Evolutionary conservation across 2,797 vertebrate genomes (phyloP).

Genomic region (Botia almorhae): DNA sequence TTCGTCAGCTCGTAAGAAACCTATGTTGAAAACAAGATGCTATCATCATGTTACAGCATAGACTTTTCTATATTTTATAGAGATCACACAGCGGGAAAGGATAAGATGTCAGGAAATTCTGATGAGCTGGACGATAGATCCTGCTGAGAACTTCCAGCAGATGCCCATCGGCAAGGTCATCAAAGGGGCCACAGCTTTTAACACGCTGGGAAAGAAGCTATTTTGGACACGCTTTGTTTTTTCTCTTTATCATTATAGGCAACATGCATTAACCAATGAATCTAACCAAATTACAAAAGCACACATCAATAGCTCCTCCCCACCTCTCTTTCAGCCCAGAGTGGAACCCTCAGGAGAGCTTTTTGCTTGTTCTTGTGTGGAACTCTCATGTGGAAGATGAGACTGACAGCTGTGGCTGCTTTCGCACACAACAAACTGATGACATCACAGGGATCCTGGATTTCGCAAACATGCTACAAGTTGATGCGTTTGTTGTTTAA

Average conservation of each 20-base stretch:
- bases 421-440: slow-evolving; percentile 3
- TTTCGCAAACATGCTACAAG: slow-evolving; percentile 1
- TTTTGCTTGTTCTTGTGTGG: slow-evolving; percentile 25
- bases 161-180: slow-evolving; percentile 8
- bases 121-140: not conserved
- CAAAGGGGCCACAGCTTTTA: not conserved
- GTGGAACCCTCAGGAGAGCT: slow-evolving; percentile 40
- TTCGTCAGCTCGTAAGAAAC: slow-evolving; percentile 10
- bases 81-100: not conserved
- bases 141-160: slow-evolving; percentile 26
- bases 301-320: slow-evolving; percentile 18
- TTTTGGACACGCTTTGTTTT: slow-evolving; percentile 7
- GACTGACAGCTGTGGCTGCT: slow-evolving; percentile 20
- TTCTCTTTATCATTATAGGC: not conserved
- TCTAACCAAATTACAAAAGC: slow-evolving; percentile 31
- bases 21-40: not conserved
- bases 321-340: slow-evolving; percentile 12
- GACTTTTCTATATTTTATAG: slow-evolving; percentile 9
- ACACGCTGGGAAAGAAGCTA: not conserved
- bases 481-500: slow-evolving; percentile 24
- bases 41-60: not conserved
- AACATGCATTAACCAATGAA: slow-evolving; percentile 5
- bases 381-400: not conserved
- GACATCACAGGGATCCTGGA: slow-evolving; percentile 35
- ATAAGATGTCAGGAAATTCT: not conserved